Conservation (phyloP, 2,888 invertebrate genomes). For the Disparrhopalites patrizii region DNA sequence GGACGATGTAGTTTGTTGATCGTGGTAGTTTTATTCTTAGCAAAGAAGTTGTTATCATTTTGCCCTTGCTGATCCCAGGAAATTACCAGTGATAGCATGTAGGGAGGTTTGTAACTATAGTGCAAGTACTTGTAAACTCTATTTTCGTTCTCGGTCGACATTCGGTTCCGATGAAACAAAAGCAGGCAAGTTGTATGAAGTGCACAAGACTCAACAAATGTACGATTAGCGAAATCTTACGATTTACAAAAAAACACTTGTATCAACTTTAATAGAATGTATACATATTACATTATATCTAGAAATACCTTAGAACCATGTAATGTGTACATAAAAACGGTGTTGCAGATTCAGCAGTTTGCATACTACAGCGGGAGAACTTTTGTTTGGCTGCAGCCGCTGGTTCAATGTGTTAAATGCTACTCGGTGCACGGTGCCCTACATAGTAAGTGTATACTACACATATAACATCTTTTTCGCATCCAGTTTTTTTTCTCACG, state of each 20-base stretch:
- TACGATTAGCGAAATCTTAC: neutral
- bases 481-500: neutral
- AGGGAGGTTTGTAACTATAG: no score
- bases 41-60: neutral
- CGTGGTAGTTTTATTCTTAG: slow-evolving; percentile 6
- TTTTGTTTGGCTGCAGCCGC: slow-evolving; percentile 39
- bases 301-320: no score
- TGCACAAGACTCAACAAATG: slow-evolving; percentile 6
- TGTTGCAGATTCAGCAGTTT: slow-evolving; percentile 14
- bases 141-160: neutral
- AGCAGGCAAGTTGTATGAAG: neutral
- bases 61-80: slow-evolving; percentile 6
- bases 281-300: no score
- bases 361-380: slow-evolving; percentile 16
- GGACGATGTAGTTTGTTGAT: neutral
- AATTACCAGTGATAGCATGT: no score
- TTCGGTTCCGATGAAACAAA: neutral
- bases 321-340: no score
- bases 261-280: no score
- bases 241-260: neutral
- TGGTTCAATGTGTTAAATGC: slow-evolving; percentile 61
- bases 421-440: slow-evolving; percentile 58
- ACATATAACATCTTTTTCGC: neutral
- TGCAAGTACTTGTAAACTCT: neutral
- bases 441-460: slow-evolving; percentile 57